A percentile compares a stretch with the other conserved stretches of the same genome.
Evolutionary conservation across 2,113 vertebrate genomes (phyloP).

Genomic region (Pollimyrus isidori): DNA sequence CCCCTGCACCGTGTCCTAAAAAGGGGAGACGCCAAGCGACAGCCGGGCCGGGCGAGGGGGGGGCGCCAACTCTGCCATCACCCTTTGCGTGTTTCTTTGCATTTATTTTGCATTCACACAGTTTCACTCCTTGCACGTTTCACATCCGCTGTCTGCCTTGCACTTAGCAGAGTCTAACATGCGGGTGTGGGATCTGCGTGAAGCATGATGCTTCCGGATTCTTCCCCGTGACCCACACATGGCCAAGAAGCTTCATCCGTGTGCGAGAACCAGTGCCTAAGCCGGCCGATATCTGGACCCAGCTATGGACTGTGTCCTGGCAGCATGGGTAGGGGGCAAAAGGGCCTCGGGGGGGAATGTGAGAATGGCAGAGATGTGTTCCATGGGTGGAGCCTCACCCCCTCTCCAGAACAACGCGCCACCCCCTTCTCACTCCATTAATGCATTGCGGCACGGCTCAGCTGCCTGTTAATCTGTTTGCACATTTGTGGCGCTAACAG

Average conservation of each 20-base stretch:
- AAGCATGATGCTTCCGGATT: neutral
- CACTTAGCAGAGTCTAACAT: neutral
- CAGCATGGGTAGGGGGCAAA: conserved; percentile 12
- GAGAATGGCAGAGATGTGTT: conserved; percentile 13
- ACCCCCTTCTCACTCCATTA: conserved; percentile 44
- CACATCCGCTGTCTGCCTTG: neutral
- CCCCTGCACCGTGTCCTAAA: neutral
- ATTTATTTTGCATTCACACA: neutral
- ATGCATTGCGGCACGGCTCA: conserved; percentile 38
- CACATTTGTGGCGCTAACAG: conserved; percentile 55
- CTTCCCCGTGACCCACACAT: neutral
- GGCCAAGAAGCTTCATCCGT: no score
- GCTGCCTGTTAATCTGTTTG: conserved; percentile 47
- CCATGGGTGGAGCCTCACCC: neutral
- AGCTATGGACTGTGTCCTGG: neutral
- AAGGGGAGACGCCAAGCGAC: neutral
- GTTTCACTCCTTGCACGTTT: neutral
- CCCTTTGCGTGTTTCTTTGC: neutral
- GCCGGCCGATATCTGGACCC: neutral
- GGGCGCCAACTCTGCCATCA: neutral
- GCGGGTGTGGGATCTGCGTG: neutral
- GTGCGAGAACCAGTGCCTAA: neutral
- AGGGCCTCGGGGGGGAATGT: conserved; percentile 14
- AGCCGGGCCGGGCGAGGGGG: neutral
- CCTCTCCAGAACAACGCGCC: conserved; percentile 32